Evolutionary conservation across 2,888 invertebrate species (phyloP).

Genomic region (Congeria kusceri): DNA sequence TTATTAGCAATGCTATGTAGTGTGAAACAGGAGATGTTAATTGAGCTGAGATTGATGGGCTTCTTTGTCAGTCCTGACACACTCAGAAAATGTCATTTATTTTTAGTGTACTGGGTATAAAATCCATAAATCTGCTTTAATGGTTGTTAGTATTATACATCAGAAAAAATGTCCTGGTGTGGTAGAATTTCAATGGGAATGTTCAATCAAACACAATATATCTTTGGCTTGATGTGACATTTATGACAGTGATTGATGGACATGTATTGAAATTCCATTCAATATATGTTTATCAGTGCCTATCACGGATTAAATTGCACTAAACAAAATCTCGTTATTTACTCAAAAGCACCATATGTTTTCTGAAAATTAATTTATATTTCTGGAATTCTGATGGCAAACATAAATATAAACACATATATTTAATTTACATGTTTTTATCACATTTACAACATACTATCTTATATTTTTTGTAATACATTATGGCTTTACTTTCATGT

Average conservation of each 20-base stretch:
- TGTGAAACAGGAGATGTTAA: slow-evolving; percentile 80
- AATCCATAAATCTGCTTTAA: slow-evolving; percentile 81
- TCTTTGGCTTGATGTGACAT: slow-evolving; percentile 59
- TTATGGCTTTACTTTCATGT: slow-evolving; percentile 45
- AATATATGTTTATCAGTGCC: no score
- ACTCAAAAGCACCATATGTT: not conserved
- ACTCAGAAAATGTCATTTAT: slow-evolving; percentile 83
- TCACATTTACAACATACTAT: slow-evolving; percentile 8
- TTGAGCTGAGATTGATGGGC: slow-evolving; percentile 81
- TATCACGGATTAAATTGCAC: no score
- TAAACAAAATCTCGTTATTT: no score
- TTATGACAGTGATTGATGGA: slow-evolving; percentile 56
- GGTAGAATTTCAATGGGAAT: slow-evolving; percentile 56
- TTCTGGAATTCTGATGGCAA: no score
- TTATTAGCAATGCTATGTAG: slow-evolving; percentile 42
- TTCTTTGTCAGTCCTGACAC: slow-evolving; percentile 80
- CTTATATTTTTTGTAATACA: slow-evolving; percentile 39
- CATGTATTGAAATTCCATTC: not conserved
- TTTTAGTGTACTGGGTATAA: slow-evolving; percentile 81
- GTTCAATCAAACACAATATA: slow-evolving; percentile 55
- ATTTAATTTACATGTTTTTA: not conserved
- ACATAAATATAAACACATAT: not conserved
- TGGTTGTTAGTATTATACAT: slow-evolving; percentile 68
- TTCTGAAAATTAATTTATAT: no score
- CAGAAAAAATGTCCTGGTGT: slow-evolving; percentile 63